phyloP scores from a whole-genome alignment of 2,888 invertebrate species.

The Philaethria dido region DNA sequence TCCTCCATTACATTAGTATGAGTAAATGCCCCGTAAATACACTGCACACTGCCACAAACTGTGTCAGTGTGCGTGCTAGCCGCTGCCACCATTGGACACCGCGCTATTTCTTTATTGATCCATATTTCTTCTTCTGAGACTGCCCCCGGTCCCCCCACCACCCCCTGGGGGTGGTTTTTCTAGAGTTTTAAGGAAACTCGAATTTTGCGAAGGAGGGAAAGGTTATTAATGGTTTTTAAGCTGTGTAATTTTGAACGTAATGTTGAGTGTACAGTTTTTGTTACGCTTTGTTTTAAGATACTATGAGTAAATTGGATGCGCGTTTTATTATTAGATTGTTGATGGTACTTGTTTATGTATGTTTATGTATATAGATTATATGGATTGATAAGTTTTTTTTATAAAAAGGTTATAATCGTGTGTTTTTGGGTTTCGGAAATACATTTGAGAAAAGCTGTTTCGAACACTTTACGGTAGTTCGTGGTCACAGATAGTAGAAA shows the following conservation, averaged over 20 bases:
- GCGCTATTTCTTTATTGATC: slow-evolving; percentile 84
- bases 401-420: no score
- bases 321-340: slow-evolving; percentile 20
- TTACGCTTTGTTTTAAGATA: slow-evolving; percentile 50
- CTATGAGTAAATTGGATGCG: slow-evolving; percentile 18
- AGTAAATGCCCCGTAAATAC: slow-evolving; percentile 53
- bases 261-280: slow-evolving; percentile 61
- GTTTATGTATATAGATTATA: neutral
- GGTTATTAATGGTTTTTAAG: slow-evolving; percentile 82
- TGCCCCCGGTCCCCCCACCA: slow-evolving; percentile 55
- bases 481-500: no score
- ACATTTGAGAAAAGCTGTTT: no score
- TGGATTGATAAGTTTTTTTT: no score
- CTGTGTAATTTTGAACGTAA: slow-evolving; percentile 73
- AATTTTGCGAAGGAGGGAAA: slow-evolving; percentile 65
- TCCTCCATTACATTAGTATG: slow-evolving; percentile 50
- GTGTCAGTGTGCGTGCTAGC: slow-evolving; percentile 72
- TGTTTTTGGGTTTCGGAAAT: no score
- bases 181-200: slow-evolving; percentile 82
- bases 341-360: slow-evolving; percentile 13
- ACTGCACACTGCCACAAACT: slow-evolving; percentile 41
- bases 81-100: slow-evolving; percentile 80
- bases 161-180: slow-evolving; percentile 73
- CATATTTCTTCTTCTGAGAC: slow-evolving; percentile 84
- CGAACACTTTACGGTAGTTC: no score